Evolutionary conservation across 1,140 invertebrate species (phyloP).

Genomic region (Aplysia californica): DNA sequence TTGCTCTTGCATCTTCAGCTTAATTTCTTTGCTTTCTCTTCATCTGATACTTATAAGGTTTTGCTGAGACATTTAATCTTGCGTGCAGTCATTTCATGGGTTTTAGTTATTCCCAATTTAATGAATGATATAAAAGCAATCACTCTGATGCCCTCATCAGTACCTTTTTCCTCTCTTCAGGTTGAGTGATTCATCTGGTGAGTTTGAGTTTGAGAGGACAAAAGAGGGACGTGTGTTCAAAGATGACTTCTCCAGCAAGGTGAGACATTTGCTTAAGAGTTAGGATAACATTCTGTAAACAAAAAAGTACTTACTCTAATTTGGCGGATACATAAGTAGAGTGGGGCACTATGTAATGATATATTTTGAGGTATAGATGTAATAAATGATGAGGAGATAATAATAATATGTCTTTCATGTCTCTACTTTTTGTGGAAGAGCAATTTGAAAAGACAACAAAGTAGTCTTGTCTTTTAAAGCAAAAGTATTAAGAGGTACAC

Average conservation of each 20-base stretch:
- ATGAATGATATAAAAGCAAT: not conserved
- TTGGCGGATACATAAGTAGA: too few species aligned
- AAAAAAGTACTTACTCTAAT: too few species aligned
- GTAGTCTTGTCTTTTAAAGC: too few species aligned
- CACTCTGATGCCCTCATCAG: not conserved
- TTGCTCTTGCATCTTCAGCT: too few species aligned
- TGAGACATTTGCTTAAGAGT: not conserved
- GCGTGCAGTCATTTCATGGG: not conserved
- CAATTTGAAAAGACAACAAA: too few species aligned
- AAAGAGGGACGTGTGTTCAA: constrained; percentile 25
- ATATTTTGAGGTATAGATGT: too few species aligned
- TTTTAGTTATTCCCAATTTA: not conserved
- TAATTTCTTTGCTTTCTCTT: not conserved
- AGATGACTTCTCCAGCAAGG: constrained; percentile 11
- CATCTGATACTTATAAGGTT: not conserved
- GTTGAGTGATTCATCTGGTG: constrained; percentile 8
- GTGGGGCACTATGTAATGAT: too few species aligned
- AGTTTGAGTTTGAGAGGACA: constrained; percentile 1
- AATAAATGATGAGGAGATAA: too few species aligned
- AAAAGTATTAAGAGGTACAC: too few species aligned
- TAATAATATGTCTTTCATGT: too few species aligned
- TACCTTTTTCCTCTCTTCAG: not conserved
- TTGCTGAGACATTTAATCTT: not conserved
- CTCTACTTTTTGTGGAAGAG: too few species aligned
- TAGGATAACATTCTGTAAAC: not conserved